These are phyloP conservation scores for Drosophila robusta DNA, from an alignment of 2,888 invertebrate genomes.

Conservation along the genomic window DNA sequence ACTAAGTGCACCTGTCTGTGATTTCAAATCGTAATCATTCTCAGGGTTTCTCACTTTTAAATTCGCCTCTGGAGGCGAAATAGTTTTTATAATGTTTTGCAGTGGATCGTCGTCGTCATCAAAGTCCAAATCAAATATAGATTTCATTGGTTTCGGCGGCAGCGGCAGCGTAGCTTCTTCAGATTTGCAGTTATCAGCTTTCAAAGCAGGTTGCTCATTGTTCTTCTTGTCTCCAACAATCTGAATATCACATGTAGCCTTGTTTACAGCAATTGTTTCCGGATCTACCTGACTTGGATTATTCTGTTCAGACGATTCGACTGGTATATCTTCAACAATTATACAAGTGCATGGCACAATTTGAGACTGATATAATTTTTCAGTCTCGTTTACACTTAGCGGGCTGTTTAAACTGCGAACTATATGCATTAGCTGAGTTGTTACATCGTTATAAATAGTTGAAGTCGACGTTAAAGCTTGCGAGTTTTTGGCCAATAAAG, in stretches of 20 bases:
- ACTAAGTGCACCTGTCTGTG: neutral
- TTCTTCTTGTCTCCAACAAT: slow-evolving; percentile 8
- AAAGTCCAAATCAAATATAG: slow-evolving; percentile 85
- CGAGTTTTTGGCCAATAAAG: slow-evolving; percentile 19
- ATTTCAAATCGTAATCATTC: slow-evolving; percentile 13
- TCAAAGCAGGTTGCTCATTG: neutral
- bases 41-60: neutral
- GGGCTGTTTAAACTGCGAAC: slow-evolving; percentile 52
- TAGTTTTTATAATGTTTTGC: slow-evolving; percentile 71
- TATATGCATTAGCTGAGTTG: slow-evolving; percentile 63
- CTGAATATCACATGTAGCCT: slow-evolving; percentile 14
- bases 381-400: slow-evolving; percentile 47
- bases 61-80: slow-evolving; percentile 33
- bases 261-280: slow-evolving; percentile 2
- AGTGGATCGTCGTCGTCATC: slow-evolving; percentile 84
- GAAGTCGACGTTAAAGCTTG: slow-evolving; percentile 4
- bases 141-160: slow-evolving; percentile 78
- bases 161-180: slow-evolving; percentile 13
- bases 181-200: slow-evolving; percentile 1
- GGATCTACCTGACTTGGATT: neutral
- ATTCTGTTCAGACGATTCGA: slow-evolving; percentile 6
- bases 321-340: slow-evolving; percentile 56
- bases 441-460: slow-evolving; percentile 43
- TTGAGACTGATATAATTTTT: slow-evolving; percentile 53
- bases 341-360: slow-evolving; percentile 75